Base-by-base conservation (phyloP, 1,140 invertebrate genomes). In the Drosophila repleta region DNA sequence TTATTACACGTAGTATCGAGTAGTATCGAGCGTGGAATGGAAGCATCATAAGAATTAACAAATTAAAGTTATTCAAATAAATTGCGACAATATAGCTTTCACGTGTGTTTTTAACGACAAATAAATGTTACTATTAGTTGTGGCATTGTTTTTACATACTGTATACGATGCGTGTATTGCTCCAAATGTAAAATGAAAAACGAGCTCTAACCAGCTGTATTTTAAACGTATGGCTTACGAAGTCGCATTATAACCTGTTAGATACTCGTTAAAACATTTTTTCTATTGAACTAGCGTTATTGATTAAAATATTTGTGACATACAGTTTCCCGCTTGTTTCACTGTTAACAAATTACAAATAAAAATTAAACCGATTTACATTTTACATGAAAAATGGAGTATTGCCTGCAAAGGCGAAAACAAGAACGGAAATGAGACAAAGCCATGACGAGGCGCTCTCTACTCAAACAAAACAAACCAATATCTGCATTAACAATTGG, bases 291-390 rank as follows among this genome's bases (percentile, higher is more conserved):
- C 7, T 29, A 8, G 7, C 8, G 21, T 52, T 15, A n/a, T 8
- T 18, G 15, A 17, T 10, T 29, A 29, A 5, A 13, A 57, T 18
- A 41, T n/a, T 45, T 49, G 51, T 55, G 24, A 49, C 11, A 32
- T 32, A 71, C 37, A 49, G 10, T 53, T 72, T 56, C 69, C 69
- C 64, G 69, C 64, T 58, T 71, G 62, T 66, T 71, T 48, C 64
- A 39, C 48, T 7, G 5, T 17, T 17, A 60, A 55, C 46, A 55
- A 29, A 35, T 48, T 29, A 49, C 7, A 13, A 62, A 17, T 32
- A 48, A 17, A 7, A 17, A 43, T 2, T 17, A 17, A 17, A 43
- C 15, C 15, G 11, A 60, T n/a, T 6, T 32, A 39, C 20, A n/a
- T 17, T 17, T 29, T 29, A 29, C 3, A 26, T 6, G 45, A 51